Base-by-base conservation (phyloP, 2,113 vertebrate genomes). In the Cricetomys ansorgei region DNA sequence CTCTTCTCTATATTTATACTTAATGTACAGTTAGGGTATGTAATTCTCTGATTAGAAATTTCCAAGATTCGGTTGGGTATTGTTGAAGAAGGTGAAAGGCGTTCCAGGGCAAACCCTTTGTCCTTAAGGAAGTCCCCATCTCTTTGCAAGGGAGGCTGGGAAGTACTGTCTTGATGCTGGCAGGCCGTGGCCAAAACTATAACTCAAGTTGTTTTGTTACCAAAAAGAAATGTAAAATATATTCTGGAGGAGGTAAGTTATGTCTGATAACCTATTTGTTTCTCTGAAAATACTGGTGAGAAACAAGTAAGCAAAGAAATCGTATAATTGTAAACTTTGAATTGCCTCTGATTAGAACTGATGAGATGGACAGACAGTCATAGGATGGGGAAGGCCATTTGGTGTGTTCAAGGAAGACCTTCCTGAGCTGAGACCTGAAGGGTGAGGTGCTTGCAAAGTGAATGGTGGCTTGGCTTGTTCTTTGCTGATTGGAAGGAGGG, bases 261-360 rank as follows among this genome's bases (percentile, higher is more conserved):
- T 83, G 92, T 57, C 75, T 57, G 11, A 48, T 29, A 55, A 62
- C 23, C 40, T 55, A 1, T 55, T 84, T 75, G 16, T 95, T 83
- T 92, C 34, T 59, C 92, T n/a, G 79, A 55, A 91, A 79, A 50
- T 79, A 4, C 72, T 48, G 48, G 27, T 85, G 77, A 95, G 77
- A 91, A 92, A 37, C 9, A 76, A 57, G n/a, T n/a, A 69, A 91
- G 75, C 79, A 81, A 92, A 95, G 80, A 86, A 89, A 80, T 76
- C 69, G 76, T 19, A 53, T 5, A 37, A 40, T 40, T 48, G 84
- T 31, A 50, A 25, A 80, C 88, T 95, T 55, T 62, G 43, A 72
- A 50, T 40, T n/a, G 19, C 31, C 50, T 79, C 84, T 76, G 25
- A 13, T 69, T 48, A 23, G 62, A 87, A 72, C 31, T 65, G 87